These are phyloP conservation scores for Sciurus carolinensis DNA, from an alignment of 2,797 vertebrate species.

Conservation along the genomic window DNA sequence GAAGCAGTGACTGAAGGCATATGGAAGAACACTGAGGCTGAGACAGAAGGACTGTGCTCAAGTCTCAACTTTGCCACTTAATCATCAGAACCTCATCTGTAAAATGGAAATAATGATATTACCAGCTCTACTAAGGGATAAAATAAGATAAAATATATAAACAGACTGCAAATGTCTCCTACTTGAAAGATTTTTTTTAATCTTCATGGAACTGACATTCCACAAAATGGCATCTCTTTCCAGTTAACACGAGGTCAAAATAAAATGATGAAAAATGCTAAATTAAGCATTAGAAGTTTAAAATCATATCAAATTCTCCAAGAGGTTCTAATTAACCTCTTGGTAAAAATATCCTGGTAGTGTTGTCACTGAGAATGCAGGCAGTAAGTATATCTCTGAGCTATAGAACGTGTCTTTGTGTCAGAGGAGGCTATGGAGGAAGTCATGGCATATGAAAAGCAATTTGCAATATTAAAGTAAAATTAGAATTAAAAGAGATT, in stretches of 20 bases:
- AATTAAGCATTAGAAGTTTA: conserved; percentile 12
- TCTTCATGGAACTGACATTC: conserved; percentile 36
- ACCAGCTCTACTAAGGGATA: not conserved
- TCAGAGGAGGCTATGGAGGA: not conserved
- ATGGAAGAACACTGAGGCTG: not conserved
- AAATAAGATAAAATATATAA: conserved; percentile 37
- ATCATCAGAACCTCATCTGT: not conserved
- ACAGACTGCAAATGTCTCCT: conserved; percentile 32
- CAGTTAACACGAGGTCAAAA: conserved; percentile 37
- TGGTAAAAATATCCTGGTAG: conserved; percentile 6
- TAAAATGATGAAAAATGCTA: conserved; percentile 61
- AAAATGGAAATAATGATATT: conserved; percentile 38
- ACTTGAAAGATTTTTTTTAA: conserved; percentile 11
- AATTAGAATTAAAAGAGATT: conserved; percentile 44
- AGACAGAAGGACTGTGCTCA: conserved; percentile 24
- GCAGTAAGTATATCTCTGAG: not conserved
- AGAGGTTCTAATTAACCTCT: conserved; percentile 26
- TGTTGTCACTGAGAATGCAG: not conserved
- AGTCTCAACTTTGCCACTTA: not conserved
- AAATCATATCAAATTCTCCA: conserved; percentile 50
- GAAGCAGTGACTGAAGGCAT: conserved; percentile 16
- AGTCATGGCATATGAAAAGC: not conserved
- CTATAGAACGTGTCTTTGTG: not conserved
- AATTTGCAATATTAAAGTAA: conserved; percentile 48
- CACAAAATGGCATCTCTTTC: conserved; percentile 12